Conservation (phyloP, 2,888 invertebrate genomes). For the Drosophila macrospina region DNA sequence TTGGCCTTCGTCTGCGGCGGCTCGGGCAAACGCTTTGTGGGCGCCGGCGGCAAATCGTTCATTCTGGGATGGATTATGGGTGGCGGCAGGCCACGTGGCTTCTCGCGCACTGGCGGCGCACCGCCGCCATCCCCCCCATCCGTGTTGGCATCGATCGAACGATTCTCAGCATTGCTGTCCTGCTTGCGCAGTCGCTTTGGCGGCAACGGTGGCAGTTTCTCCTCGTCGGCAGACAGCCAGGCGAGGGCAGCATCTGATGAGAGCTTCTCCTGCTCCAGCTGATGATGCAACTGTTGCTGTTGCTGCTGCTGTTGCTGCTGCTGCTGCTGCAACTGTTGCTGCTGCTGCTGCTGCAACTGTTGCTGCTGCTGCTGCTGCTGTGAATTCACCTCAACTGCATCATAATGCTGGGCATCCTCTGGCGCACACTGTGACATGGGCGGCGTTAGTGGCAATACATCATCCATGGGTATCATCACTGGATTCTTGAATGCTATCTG, state of each 20-base stretch:
- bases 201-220: slow-evolving; percentile 91
- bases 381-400: slow-evolving; percentile 84
- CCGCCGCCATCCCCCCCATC: slow-evolving; percentile 12
- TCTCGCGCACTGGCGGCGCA: slow-evolving; percentile 38
- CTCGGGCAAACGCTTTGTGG: slow-evolving; percentile 87
- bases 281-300: too few species aligned
- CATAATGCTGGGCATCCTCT: slow-evolving; percentile 85
- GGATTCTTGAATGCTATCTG: slow-evolving; percentile 95
- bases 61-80: slow-evolving; percentile 83
- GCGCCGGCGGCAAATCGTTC: slow-evolving; percentile 85
- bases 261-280: slow-evolving; percentile 31
- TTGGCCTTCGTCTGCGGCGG: slow-evolving; percentile 81
- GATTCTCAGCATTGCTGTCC: slow-evolving; percentile 83
- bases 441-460: slow-evolving; percentile 86
- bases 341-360: slow-evolving; percentile 16
- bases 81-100: slow-evolving; percentile 69
- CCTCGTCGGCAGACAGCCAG: slow-evolving; percentile 85
- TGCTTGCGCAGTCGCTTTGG: slow-evolving; percentile 91
- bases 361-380: slow-evolving; percentile 82
- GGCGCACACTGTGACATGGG: slow-evolving; percentile 82
- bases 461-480: slow-evolving; percentile 88
- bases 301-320: slow-evolving; percentile 7
- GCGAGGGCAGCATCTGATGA: slow-evolving; percentile 27
- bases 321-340: slow-evolving; percentile 33
- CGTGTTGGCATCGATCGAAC: slow-evolving; percentile 76